phyloP scores from a whole-genome alignment of 1,140 invertebrate species.

The Euwallacea similis region DNA sequence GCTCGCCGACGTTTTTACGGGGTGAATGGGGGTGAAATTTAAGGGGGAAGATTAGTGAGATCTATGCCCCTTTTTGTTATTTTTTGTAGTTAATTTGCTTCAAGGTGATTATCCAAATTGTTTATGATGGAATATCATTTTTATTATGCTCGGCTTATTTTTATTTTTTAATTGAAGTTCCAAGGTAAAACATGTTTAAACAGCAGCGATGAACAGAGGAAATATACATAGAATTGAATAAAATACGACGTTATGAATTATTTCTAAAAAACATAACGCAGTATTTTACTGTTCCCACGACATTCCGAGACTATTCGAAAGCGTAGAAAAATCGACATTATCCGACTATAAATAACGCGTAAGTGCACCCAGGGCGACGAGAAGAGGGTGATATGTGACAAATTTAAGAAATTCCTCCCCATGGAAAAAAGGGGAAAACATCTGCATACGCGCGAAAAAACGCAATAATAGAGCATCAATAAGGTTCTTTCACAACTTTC shows the following conservation, averaged over 20 bases:
- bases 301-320: conserved; percentile 26
- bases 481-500: background rate
- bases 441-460: conserved; percentile 19
- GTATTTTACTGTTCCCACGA: conserved; percentile 25
- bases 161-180: too few relatives aligned
- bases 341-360: conserved; percentile 29
- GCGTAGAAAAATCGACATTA: conserved; percentile 31
- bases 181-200: too few relatives aligned
- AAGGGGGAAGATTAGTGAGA: conserved; percentile 31
- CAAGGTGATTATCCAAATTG: conserved; percentile 18
- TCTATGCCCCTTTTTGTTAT: conserved; percentile 24
- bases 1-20: conserved; percentile 37
- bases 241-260: conserved; percentile 36
- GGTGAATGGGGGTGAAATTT: conserved; percentile 33
- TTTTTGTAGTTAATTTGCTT: conserved; percentile 31
- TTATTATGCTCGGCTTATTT: too few relatives aligned
- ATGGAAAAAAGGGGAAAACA: conserved; percentile 18
- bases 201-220: background rate
- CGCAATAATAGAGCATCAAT: background rate
- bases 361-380: conserved; percentile 26
- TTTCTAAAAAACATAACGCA: conserved; percentile 34
- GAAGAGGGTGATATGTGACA: conserved; percentile 30
- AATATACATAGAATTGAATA: conserved; percentile 16
- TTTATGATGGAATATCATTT: conserved; percentile 7
- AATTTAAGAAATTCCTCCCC: conserved; percentile 32